These are phyloP conservation scores for Chironomus riparius DNA, from an alignment of 2,888 invertebrate species.

Conservation along the genomic window DNA sequence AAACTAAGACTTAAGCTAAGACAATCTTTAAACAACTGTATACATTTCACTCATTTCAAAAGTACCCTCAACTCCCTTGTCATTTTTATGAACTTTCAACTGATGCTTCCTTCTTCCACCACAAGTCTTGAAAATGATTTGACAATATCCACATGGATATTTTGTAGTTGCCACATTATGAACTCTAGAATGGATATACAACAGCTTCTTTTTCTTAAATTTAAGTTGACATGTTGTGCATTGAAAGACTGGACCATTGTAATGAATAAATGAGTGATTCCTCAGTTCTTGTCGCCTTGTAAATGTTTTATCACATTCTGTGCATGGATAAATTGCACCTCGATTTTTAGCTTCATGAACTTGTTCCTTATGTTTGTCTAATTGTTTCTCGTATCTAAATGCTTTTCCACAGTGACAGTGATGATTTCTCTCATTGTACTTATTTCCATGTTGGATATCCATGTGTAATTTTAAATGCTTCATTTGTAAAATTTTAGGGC, in stretches of 20 bases:
- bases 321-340: conserved; percentile 4
- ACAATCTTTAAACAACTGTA: not conserved
- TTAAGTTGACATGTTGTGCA: conserved; percentile 7
- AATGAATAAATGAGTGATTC: conserved; percentile 10
- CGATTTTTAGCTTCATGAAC: conserved; percentile 14
- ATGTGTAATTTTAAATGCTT: conserved; percentile 15
- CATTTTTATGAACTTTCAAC: not conserved
- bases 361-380: not conserved
- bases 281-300: not conserved
- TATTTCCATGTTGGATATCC: conserved; percentile 8
- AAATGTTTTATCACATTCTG: not conserved
- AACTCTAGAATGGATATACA: not conserved
- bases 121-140: not conserved
- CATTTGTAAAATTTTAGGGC: conserved; percentile 4
- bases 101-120: conserved; percentile 14
- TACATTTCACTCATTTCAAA: not conserved
- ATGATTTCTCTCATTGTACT: not conserved
- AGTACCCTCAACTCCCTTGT: too few relatives aligned
- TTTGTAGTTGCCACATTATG: not conserved
- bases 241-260: not conserved
- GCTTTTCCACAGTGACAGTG: conserved; percentile 18
- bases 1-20: too few relatives aligned
- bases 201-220: conserved; percentile 13
- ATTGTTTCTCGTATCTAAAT: conserved; percentile 17
- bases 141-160: not conserved